These are phyloP conservation scores for Baccha elongata DNA, from an alignment of 2,888 invertebrate species.

Conservation along the genomic window DNA sequence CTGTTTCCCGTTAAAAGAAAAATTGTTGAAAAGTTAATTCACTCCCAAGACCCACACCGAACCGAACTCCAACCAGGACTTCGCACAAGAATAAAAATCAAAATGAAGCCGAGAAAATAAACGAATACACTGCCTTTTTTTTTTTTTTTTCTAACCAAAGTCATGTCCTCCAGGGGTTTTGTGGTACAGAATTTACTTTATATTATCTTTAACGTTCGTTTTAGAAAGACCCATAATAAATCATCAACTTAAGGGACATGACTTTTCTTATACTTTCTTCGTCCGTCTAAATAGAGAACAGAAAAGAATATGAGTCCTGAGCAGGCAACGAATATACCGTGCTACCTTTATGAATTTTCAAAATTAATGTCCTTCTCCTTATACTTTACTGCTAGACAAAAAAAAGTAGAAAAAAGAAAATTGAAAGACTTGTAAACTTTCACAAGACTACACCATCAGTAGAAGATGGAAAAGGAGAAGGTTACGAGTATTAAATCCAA, in stretches of 20 bases:
- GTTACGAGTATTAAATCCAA: constrained; percentile 51
- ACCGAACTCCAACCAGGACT: background rate
- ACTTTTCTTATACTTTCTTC: constrained; percentile 53
- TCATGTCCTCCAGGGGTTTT: constrained; percentile 59
- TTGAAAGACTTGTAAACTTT: constrained; percentile 49
- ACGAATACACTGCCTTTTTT: constrained; percentile 18
- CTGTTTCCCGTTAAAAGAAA: constrained; percentile 25
- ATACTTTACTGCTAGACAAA: constrained; percentile 26
- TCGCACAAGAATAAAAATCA: constrained; percentile 27
- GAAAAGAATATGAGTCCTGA: constrained; percentile 37
- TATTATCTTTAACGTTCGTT: constrained; percentile 53
- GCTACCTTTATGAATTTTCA: constrained; percentile 64
- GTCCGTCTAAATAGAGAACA: constrained; percentile 2
- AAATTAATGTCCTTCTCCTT: constrained; percentile 57
- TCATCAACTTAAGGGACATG: constrained; percentile 67
- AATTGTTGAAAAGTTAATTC: constrained; percentile 72
- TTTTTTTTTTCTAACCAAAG: constrained; percentile 39
- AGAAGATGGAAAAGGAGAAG: background rate
- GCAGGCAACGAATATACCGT: constrained; percentile 5
- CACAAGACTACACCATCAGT: constrained; percentile 18
- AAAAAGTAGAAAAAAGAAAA: constrained; percentile 7
- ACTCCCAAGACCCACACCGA: constrained; percentile 21
- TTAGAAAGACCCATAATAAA: constrained; percentile 58
- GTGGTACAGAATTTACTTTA: constrained; percentile 55
- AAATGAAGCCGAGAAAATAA: constrained; percentile 45